Evolutionary conservation across 1,140 invertebrate genomes (phyloP), one percentile per base, ranked within the genome.

Genomic region (Lasioglossum albipes): DNA sequence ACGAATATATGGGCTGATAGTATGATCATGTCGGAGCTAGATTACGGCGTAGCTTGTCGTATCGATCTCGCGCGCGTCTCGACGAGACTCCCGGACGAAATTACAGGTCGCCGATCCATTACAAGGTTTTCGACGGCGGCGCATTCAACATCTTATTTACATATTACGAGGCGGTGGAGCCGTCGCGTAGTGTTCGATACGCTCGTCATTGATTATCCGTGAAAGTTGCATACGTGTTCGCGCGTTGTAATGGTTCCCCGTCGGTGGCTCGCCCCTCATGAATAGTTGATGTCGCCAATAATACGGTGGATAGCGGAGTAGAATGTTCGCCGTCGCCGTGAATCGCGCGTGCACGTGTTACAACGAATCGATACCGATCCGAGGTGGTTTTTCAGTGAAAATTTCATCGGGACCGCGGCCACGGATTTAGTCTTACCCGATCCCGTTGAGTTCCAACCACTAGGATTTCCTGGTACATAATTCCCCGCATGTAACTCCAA

Each of bases 161-260:
- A 36, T 18, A 66, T 66, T 42, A 31, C 41, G 4, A 20, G 36
- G 59, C 36, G 5, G 36, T 18, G 9, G 36, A 20, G n/a, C 59
- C 59, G 22, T 12, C 59, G 7, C 59, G n/a, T 12, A 27, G 22
- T 5, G 22, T 61, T 61, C n/a, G 59, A 61, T 13, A 27, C 59
- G 65, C 22, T 18, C 36, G 12, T 66, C 65, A 66, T 66, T 66
- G 65, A 66, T 66, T 66, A 66, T 66, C 65, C 65, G 41, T 36
- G 65, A 66, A 66, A 66, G 65, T 66, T 66, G 36, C 36, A 42
- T 66, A 41, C 41, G 27, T 36, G 65, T 66, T 27, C 65, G 41
- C 31, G 65, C 36, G 65, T 66, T 42, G 65, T n/a, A 66, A 41
- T 27, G 65, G 22, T 42, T 27, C 9, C 59, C 59, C 22, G 22